Percentiles rank a stretch among this genome's conserved stretches.
Evolutionary conservation across 2,113 vertebrate species (phyloP).

Genomic region (Gallinago jamesoni): DNA sequence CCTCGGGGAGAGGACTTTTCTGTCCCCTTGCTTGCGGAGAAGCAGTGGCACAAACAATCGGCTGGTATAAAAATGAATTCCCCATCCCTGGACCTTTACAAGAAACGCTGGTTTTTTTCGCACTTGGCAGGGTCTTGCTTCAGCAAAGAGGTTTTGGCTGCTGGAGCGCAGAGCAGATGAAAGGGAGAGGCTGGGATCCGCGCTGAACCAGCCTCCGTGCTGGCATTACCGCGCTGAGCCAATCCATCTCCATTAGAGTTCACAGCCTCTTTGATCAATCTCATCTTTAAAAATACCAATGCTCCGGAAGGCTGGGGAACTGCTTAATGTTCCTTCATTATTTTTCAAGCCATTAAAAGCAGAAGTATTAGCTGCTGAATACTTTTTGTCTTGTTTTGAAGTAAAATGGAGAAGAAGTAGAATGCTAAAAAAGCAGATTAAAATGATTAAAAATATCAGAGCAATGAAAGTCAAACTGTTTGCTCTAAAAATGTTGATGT

Average conservation of each 20-base stretch:
- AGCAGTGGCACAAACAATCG: background rate
- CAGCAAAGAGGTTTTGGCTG: background rate
- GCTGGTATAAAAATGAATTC: background rate
- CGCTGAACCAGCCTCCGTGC: background rate
- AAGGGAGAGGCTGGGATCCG: slow-evolving; percentile 1
- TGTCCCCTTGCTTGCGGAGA: background rate
- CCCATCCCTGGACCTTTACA: background rate
- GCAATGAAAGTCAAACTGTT: slow-evolving; percentile 54
- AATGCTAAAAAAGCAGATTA: slow-evolving; percentile 30
- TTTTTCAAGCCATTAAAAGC: slow-evolving; percentile 38
- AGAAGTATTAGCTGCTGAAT: slow-evolving; percentile 27
- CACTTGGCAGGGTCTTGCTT: background rate
- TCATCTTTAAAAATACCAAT: slow-evolving; percentile 52
- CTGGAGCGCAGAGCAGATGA: background rate
- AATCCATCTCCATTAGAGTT: slow-evolving; percentile 59
- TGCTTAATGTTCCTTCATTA: slow-evolving; percentile 53
- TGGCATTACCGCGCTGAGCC: background rate
- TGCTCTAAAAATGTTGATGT: slow-evolving; percentile 50
- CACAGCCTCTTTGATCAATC: slow-evolving; percentile 63
- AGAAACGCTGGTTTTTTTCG: background rate
- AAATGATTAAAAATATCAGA: slow-evolving; percentile 53
- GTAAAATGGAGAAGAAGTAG: background rate
- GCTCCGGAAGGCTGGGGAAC: background rate
- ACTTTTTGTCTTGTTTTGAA: slow-evolving; percentile 49
- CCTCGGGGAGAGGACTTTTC: background rate